A percentile compares a stretch with the other conserved stretches of the same genome.
phyloP scores from a whole-genome alignment of 2,113 vertebrate species.

The Anthoscopus minutus region DNA sequence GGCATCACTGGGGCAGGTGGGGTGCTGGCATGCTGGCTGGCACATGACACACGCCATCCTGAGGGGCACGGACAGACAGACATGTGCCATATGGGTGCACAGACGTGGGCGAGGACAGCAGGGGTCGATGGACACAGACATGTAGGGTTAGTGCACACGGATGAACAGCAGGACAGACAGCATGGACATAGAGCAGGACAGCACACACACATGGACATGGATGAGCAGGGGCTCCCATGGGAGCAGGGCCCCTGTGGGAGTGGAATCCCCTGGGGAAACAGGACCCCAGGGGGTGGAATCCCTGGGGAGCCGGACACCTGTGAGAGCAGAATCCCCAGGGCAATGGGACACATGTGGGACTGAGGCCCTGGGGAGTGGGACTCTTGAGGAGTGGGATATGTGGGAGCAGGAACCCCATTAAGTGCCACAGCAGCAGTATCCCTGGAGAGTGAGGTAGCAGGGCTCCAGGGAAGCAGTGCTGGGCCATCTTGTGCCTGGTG shows the following conservation, averaged over 20 bases:
- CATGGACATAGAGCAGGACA: background rate
- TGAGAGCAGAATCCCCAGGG: background rate
- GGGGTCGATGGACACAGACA: rapidly evolving
- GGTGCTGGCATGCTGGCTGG: background rate
- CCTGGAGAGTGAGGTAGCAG: background rate
- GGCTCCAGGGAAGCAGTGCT: rapidly evolving
- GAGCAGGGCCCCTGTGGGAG: background rate
- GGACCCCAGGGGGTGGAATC: background rate
- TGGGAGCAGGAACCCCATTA: background rate
- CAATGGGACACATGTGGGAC: background rate
- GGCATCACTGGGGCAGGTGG: background rate
- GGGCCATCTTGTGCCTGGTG: background rate
- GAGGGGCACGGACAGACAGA: rapidly evolving
- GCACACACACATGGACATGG: background rate
- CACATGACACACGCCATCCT: rapidly evolving
- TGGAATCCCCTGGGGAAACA: background rate
- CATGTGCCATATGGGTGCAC: rapidly evolving
- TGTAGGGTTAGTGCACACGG: background rate
- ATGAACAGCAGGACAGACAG: background rate
- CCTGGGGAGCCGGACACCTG: background rate
- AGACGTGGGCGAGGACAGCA: rapidly evolving
- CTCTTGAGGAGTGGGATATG: background rate
- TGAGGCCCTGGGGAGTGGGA: background rate
- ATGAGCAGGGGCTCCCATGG: background rate
- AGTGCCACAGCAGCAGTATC: background rate